These are phyloP conservation scores for Globodera rostochiensis DNA, from an alignment of 1,140 invertebrate species.

Conservation along the genomic window DNA sequence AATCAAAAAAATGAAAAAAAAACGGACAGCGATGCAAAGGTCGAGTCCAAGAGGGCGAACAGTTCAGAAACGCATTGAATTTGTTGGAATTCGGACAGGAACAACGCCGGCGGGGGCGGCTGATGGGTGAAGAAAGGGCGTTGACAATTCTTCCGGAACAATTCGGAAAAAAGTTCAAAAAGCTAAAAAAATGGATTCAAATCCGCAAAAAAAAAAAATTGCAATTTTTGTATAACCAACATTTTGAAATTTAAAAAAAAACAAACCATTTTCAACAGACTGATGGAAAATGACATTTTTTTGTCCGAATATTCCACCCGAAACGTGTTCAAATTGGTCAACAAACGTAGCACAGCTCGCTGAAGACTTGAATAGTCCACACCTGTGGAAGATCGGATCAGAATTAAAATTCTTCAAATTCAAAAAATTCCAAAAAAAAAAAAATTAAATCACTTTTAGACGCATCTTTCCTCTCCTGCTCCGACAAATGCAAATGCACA, in stretches of 20 bases:
- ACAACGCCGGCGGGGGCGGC: not conserved
- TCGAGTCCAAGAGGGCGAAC: constrained; percentile 9
- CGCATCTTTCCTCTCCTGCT: constrained; percentile 22
- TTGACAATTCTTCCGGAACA: constrained; percentile 6
- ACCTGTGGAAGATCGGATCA: not conserved
- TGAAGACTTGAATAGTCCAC: constrained; percentile 13
- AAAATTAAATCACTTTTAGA: constrained; percentile 3
- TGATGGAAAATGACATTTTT: constrained; percentile 1
- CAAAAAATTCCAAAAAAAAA: not conserved
- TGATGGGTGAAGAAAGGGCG: constrained; percentile 11
- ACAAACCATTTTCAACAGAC: constrained; percentile 1
- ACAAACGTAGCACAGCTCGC: constrained; percentile 3
- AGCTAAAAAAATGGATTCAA: not conserved
- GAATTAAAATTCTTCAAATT: not conserved
- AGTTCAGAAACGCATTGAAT: constrained; percentile 14
- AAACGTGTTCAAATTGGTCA: constrained; percentile 12
- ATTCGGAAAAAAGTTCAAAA: constrained; percentile 23
- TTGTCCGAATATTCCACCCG: not conserved
- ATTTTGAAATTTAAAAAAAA: not conserved
- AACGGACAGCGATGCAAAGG: not conserved
- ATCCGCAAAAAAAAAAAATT: not conserved
- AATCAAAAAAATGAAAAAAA: not conserved
- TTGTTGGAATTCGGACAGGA: constrained; percentile 18
- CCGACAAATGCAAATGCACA: constrained; percentile 21
- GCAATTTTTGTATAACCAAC: too few species aligned